Base-by-base conservation (phyloP, 2,888 invertebrate genomes). In the Drosophila algonquin region DNA sequence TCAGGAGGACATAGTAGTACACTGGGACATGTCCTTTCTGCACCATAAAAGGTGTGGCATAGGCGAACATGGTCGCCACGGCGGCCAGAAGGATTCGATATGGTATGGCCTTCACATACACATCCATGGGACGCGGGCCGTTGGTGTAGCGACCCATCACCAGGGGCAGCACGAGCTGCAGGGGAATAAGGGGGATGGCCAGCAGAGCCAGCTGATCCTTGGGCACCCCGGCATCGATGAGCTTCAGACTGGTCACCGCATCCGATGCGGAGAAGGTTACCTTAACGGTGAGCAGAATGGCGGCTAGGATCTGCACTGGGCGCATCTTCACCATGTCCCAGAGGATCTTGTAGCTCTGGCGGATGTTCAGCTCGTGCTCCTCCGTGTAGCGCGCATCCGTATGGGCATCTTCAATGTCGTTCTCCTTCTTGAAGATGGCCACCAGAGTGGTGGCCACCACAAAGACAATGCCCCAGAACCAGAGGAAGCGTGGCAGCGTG, bases 181-280 rank as follows among this genome's bases (percentile, higher is more conserved):
- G 93, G 12, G 99, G 99, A 55, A 98, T 96, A 91, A 99, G 93
- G 14, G 99, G 98, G 45, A 99, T 95, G 1, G 97, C 98, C 89
- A 99, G 93, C 62, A 99, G 93, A 0, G 99, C 99, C 63, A 99
- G 93, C 83, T 97, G 96, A 91, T 99, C 99, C 89, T 98, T 97
- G 0, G 98, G 98, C 55, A 99, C 97, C 14, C 99, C 99, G 30
- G 96, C 96, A 92, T 99, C 99, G 1, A 99, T 97, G 55, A 99
- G 93, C 92, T 99, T 99, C 71, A 99, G 93, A 2, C 97, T 96
- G 21, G 99, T 97, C 0, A 99, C 97, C 24, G 97, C 96, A 93
- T 99, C 99, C 71, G 97, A 96, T 1, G 99, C 98, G 46, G 98
- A 96, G 93, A 99, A 99, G 3, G 98, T 92, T 87, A 98, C 98